Evolutionary conservation across 2,888 invertebrate species (phyloP), one percentile per base, ranked within the genome.

Genomic region (Lithosia quadra): DNA sequence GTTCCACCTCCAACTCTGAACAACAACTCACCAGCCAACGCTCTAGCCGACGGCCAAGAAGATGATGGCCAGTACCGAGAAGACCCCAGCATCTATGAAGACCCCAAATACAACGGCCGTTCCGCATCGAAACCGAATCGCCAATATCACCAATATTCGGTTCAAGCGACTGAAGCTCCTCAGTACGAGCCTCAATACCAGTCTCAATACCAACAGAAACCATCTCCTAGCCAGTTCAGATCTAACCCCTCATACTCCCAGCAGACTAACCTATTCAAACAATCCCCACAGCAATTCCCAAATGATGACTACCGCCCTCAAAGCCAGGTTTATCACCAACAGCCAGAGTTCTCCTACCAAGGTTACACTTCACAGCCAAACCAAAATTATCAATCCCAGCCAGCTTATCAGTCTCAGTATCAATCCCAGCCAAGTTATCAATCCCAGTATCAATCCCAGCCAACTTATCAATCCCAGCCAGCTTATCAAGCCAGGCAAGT

Each of bases 1-100:
- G 98, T 98, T 0, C 97, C 98, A 0, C 98, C 98, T n/a, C 97
- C 98, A 8, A 97, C 97, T 0, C 84, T 97, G 24, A 95, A 95
- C 86, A 95, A 95, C 73, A 95, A 95, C 73, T 92, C 93, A 0
- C 87, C 93, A 0, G 88, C 92, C 53, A 95, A 96, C 84, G 93
- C 95, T 0, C 86, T 95, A 43, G 95, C 95, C 10, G 96, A 96
- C 56, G 96, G 96, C 73, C 96, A 97, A 85, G 96, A 97, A 84
- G 98, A 98, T 84, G 98, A 98, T 85, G 98, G 98, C 0, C 98
- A 98, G 84, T 98, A 98, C 90, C 95, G 97, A 60, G 98, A 98
- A 86, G 98, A 98, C 88, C 98, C 98, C 0, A 96, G 96, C 72
- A 95, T 97, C 72, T 98, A 98, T 92, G 97, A 97, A 88, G 96